Percentiles rank a stretch among this genome's conserved stretches.
Conservation (phyloP, 2,797 vertebrate species). For the Coracias cyanogaster region DNA sequence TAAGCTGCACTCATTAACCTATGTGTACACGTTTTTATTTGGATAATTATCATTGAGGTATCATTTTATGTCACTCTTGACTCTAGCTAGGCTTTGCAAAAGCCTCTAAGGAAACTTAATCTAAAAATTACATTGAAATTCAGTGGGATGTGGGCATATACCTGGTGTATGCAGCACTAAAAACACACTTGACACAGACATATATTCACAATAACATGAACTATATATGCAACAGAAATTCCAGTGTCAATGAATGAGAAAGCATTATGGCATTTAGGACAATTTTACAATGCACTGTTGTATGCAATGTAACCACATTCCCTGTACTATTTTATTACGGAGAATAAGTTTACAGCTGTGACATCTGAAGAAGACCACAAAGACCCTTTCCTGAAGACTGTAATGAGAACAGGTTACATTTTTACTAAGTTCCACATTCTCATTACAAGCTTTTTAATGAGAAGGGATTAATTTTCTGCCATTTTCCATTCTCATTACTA, state of each 20-base stretch:
- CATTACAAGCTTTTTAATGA: constrained; percentile 71
- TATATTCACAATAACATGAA: neutral
- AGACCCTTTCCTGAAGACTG: constrained; percentile 19
- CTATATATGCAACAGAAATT: neutral
- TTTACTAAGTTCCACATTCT: constrained; percentile 44
- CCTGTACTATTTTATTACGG: neutral
- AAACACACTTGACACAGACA: neutral
- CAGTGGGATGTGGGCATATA: neutral
- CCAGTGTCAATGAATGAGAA: neutral
- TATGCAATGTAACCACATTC: neutral
- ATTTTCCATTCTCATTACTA: constrained; percentile 70
- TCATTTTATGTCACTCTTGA: neutral
- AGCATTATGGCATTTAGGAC: neutral
- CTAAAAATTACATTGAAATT: neutral
- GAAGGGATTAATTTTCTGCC: constrained; percentile 73
- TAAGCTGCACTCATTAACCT: neutral
- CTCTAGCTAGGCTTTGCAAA: neutral
- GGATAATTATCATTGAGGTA: neutral
- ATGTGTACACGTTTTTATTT: neutral
- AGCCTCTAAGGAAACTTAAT: neutral
- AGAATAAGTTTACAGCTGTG: neutral
- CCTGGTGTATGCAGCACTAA: neutral
- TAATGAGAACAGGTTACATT: constrained; percentile 54
- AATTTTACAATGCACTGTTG: neutral
- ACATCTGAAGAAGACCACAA: constrained; percentile 33